A percentile compares a stretch with the other conserved stretches of the same genome.
phyloP scores from a whole-genome alignment of 1,140 invertebrate genomes.

The Aphidius ervi region DNA sequence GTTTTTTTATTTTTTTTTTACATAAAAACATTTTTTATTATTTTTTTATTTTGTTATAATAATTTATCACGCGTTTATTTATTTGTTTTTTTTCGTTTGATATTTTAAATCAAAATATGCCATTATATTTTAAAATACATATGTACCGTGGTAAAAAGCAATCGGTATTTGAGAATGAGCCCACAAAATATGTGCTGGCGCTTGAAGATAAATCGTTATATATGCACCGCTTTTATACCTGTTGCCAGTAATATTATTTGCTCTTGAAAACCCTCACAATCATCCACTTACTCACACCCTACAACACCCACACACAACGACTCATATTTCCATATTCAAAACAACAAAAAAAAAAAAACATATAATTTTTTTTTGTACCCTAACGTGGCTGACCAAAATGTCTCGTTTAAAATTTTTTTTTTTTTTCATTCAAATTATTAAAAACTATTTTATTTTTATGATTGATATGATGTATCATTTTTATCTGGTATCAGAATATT shows the following conservation, averaged over 20 bases:
- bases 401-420: no score
- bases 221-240: conserved; percentile 19
- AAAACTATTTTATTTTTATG: no score
- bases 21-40: not conserved
- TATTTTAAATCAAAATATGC: conserved; percentile 1
- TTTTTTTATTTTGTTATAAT: no score
- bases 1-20: not conserved
- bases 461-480: no score
- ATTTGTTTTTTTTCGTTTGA: not conserved
- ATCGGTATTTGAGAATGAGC: conserved; percentile 24
- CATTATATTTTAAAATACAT: conserved; percentile 13
- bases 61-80: not conserved
- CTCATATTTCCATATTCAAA: no score
- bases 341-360: no score
- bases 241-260: conserved; percentile 11
- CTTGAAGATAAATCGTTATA: conserved; percentile 16
- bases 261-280: no score
- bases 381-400: not conserved
- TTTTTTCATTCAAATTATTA: no score
- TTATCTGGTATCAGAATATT: no score
- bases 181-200: conserved; percentile 22
- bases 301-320: no score
- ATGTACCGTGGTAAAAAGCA: conserved; percentile 21
- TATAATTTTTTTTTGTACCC: no score
- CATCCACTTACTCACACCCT: no score